Conservation (phyloP, 2,888 invertebrate genomes). For the Achlya flavicornis region DNA sequence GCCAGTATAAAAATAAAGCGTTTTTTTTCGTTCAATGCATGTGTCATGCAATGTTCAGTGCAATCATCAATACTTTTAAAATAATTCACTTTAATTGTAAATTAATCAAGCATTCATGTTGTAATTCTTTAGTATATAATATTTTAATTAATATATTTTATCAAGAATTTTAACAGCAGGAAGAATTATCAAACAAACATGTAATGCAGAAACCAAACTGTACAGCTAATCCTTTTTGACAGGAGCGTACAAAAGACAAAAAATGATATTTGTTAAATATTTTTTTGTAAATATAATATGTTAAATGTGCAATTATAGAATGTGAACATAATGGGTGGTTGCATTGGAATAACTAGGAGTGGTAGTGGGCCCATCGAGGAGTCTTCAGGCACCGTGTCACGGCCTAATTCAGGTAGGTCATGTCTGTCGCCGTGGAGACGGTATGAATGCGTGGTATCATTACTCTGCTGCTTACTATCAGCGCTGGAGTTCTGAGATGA, state of each 20-base stretch:
- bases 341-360: conserved; percentile 92
- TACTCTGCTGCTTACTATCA: conserved; percentile 17
- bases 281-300: conserved; percentile 79
- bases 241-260: conserved; percentile 70
- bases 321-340: conserved; percentile 92
- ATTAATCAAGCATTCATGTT: not conserved
- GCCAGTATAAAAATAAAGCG: no score
- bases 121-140: not conserved
- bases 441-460: conserved; percentile 38
- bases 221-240: conserved; percentile 76
- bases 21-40: not conserved
- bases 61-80: no score
- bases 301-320: conserved; percentile 73
- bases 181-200: conserved; percentile 17
- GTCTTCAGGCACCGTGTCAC: conserved; percentile 91
- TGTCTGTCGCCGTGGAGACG: conserved; percentile 65
- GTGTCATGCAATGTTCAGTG: no score
- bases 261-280: conserved; percentile 79
- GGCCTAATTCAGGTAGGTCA: conserved; percentile 91
- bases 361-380: conserved; percentile 91
- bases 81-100: not conserved
- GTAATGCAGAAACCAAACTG: conserved; percentile 58
- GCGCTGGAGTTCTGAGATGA: not conserved
- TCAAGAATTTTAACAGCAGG: not conserved
- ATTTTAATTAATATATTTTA: not conserved